phyloP scores from a whole-genome alignment of 2,888 invertebrate genomes.

The Tillus elongatus region DNA sequence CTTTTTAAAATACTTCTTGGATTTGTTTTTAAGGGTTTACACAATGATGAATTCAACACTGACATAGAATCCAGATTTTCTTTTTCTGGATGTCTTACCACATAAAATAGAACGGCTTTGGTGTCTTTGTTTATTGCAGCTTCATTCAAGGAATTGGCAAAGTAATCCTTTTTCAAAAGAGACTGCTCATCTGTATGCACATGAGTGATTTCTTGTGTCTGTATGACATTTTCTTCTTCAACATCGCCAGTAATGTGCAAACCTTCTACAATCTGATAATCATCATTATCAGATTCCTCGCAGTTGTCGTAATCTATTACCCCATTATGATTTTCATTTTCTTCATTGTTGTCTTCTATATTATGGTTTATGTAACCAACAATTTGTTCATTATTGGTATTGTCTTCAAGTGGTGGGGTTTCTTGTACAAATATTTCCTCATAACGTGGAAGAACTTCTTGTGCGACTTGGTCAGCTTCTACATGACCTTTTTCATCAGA shows the following conservation, averaged over 20 bases:
- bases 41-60: constrained; percentile 6
- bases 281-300: constrained; percentile 26
- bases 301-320: background rate
- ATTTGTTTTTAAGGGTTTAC: constrained; percentile 24
- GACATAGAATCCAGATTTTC: constrained; percentile 32
- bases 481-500: too few relatives aligned
- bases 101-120: constrained; percentile 23
- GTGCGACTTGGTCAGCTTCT: too few relatives aligned
- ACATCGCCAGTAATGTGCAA: constrained; percentile 30
- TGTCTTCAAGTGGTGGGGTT: too few relatives aligned
- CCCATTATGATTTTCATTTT: constrained; percentile 4
- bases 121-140: too few relatives aligned
- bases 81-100: constrained; percentile 34
- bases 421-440: too few relatives aligned
- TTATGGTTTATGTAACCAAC: too few relatives aligned
- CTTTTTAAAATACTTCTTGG: constrained; percentile 36
- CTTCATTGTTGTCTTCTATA: constrained; percentile 5
- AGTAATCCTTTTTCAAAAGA: too few relatives aligned
- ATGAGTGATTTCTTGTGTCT: constrained; percentile 1
- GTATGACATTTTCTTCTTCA: constrained; percentile 12
- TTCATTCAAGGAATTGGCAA: too few relatives aligned
- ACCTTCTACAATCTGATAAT: constrained; percentile 32
- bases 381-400: too few relatives aligned
- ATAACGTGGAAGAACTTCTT: too few relatives aligned
- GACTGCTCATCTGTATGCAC: background rate